These are phyloP conservation scores for Albula goreensis DNA, from an alignment of 2,113 vertebrate species.

Conservation along the genomic window DNA sequence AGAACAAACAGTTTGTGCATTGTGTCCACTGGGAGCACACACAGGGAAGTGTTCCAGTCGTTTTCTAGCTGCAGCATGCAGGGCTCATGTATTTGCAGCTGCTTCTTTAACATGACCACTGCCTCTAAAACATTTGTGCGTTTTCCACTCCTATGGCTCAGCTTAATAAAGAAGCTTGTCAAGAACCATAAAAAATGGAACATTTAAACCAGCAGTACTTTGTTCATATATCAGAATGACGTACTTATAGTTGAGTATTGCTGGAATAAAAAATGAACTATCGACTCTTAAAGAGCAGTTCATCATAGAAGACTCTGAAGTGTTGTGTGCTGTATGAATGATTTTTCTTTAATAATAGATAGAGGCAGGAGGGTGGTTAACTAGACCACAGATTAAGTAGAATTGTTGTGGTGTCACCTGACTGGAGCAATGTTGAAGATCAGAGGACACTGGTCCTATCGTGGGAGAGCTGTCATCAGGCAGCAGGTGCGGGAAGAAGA, in stretches of 20 bases:
- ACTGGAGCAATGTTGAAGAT: slow-evolving; percentile 61
- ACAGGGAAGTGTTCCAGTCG: neutral
- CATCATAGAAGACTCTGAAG: neutral
- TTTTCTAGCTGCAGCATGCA: neutral
- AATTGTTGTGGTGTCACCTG: slow-evolving; percentile 39
- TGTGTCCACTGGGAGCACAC: neutral
- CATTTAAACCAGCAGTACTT: neutral
- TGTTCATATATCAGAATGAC: too few relatives aligned
- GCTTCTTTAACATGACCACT: neutral
- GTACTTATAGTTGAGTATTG: neutral
- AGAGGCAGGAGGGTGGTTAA: neutral
- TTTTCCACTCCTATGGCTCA: neutral
- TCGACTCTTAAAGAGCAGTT: neutral
- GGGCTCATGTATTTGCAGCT: neutral
- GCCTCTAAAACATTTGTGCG: neutral
- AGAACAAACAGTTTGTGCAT: slow-evolving; percentile 26
- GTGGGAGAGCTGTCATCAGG: slow-evolving; percentile 51
- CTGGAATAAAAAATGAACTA: neutral
- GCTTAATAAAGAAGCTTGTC: neutral
- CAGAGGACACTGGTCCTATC: slow-evolving; percentile 54
- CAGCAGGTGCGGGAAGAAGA: slow-evolving; percentile 66
- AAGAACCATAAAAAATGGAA: neutral
- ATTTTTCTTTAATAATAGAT: neutral
- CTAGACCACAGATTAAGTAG: neutral
- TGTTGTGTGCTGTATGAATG: neutral